Base-by-base conservation (phyloP, 1,140 invertebrate genomes). In the Proctacanthus coquilletti region DNA sequence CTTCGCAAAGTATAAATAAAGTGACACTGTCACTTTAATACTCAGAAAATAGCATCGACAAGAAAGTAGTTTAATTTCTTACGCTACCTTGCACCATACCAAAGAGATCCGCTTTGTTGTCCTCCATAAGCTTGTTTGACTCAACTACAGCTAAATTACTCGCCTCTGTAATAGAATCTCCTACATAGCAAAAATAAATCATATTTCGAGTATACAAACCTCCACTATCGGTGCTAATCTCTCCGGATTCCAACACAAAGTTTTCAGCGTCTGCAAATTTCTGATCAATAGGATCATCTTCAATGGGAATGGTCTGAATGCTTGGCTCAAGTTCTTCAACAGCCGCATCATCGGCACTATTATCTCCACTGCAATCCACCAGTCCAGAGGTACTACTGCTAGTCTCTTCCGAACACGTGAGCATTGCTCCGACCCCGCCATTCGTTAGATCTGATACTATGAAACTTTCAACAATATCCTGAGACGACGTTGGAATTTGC, bases 261-360 rank as follows among this genome's bases (percentile, higher is more conserved):
- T 56, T 62, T 42, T 64, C 61, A 6, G 60, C 60, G 50, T 63
- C 61, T 13, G 58, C 54, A 46, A 63, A 61, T 13, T 60, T 44
- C 40, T 61, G 52, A 41, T 62, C 58, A 36, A 56, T 59, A 5
- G 49, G 49, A 42, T 60, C 56, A 21, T 58, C 56, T 31, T 53
- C 52, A 36, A 56, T 52, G 6, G 43, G 46, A 36, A 42, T 47
- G 25, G 42, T 45, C 10, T 47, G 46, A 40, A 34, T 44, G 21
- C 45, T 45, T 40, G 52, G 53, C 34, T 47, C 49, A 17, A 37
- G 43, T 36, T 51, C 46, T 9, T 44, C 42, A n/a, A 31, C 23
- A 21, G 15, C 33, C 10, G 5, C 17, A 11, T 14, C 30, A 29
- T 41, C 39, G 21, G 13, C 34, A 41, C 21, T 41, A 25, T 25